Evolutionary conservation across 1,140 invertebrate genomes (phyloP).

Genomic region (Hormaphis cornu): DNA sequence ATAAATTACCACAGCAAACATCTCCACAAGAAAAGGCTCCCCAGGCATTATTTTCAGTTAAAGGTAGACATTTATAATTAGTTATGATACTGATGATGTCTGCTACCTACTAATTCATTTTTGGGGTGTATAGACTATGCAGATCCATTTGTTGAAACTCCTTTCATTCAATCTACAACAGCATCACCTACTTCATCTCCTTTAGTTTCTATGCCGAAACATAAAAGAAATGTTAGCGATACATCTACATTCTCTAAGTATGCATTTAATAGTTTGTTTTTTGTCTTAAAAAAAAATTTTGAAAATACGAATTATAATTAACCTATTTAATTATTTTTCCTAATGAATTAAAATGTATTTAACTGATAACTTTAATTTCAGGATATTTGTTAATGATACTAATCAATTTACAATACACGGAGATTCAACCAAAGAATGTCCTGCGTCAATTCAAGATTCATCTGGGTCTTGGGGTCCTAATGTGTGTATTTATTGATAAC

Average conservation of each 20-base stretch:
- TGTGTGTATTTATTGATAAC: not conserved
- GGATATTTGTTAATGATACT: slow-evolving; percentile 64
- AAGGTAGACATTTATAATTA: not conserved
- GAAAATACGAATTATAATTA: not conserved
- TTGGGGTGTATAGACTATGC: slow-evolving; percentile 45
- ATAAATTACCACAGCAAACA: slow-evolving; percentile 19
- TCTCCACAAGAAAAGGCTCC: not conserved
- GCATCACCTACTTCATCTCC: slow-evolving; percentile 40
- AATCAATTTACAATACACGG: slow-evolving; percentile 64
- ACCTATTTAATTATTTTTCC: not conserved
- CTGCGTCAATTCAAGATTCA: not conserved
- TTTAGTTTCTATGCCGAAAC: slow-evolving; percentile 39
- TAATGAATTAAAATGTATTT: too few species aligned
- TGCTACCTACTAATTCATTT: not conserved
- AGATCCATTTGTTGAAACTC: slow-evolving; percentile 51
- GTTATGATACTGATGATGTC: not conserved
- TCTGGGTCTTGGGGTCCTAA: not conserved
- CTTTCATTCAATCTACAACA: slow-evolving; percentile 8
- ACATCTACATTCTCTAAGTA: slow-evolving; percentile 79
- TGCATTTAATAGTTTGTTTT: slow-evolving; percentile 37
- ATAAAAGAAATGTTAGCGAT: slow-evolving; percentile 75
- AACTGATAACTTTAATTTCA: slow-evolving; percentile 41
- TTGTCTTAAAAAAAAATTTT: not conserved
- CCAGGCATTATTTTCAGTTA: not conserved
- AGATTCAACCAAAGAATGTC: slow-evolving; percentile 31